These are phyloP conservation scores for Dryas iulia DNA, from an alignment of 1,140 invertebrate species.

Conservation along the genomic window DNA sequence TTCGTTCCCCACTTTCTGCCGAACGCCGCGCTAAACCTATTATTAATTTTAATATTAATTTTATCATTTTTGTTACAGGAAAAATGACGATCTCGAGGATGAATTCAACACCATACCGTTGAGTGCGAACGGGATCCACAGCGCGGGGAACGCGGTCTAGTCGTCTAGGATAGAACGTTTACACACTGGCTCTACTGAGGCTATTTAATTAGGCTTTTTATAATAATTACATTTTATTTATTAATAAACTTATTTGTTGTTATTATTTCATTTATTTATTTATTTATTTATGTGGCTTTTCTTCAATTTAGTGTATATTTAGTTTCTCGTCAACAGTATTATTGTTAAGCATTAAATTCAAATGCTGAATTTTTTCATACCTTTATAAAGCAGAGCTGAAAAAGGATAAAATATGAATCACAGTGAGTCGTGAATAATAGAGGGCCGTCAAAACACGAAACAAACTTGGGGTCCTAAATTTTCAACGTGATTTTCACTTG, in stretches of 20 bases:
- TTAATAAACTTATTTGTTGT: conserved; percentile 7
- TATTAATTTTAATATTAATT: neutral
- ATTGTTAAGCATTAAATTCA: neutral
- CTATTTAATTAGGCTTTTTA: conserved; percentile 4
- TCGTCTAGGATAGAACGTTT: conserved; percentile 26
- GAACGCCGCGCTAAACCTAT: no score
- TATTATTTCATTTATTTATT: conserved; percentile 1
- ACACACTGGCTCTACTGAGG: conserved; percentile 34
- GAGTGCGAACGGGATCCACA: conserved; percentile 67
- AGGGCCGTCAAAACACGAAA: conserved; percentile 14
- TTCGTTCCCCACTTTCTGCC: no score
- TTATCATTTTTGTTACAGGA: conserved; percentile 42
- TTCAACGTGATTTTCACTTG: conserved; percentile 7
- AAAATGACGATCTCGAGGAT: conserved; percentile 69
- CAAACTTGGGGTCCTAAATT: neutral
- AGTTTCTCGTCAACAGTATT: neutral
- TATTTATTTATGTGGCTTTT: neutral
- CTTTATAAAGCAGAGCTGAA: neutral
- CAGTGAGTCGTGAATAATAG: conserved; percentile 12
- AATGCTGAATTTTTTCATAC: neutral
- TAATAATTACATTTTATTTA: conserved; percentile 10
- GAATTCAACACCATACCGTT: conserved; percentile 75
- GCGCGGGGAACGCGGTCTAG: conserved; percentile 74
- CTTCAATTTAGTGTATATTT: neutral
- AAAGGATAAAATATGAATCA: neutral